Base-by-base conservation (phyloP, 2,888 invertebrate genomes). In the Aquatica leii region DNA sequence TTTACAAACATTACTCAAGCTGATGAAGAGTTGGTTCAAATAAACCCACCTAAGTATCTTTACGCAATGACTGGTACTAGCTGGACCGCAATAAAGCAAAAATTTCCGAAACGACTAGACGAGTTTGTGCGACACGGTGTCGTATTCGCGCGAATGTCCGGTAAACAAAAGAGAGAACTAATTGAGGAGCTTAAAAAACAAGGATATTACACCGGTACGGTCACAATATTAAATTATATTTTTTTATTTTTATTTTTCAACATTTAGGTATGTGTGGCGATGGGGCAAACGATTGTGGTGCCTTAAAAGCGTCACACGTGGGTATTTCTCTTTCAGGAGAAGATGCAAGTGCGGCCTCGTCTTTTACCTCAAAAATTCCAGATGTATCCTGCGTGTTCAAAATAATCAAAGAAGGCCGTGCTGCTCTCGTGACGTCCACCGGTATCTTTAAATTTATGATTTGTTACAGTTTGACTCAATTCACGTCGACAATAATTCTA, bases 361-460 rank as follows among this genome's bases (percentile, higher is more conserved):
- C 97, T 0, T 97, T 97, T 81, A 97, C 97, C 0, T 94, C 95
- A 0, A 88, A 91, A 53, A 87, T 89, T 64, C 87, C 91, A 0
- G 93, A 96, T 80, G 93, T 97, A 58, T 88, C 90, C 0, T 95
- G 95, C 80, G 92, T 96, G 0, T 86, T 94, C 0, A 85, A 88
- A 14, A 90, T 96, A 0, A 88, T 92, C 17, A 87, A 91, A 31
- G 95, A 97, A 78, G 96, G 97, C 0, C 86, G 98, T 0, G 96
- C 97, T 0, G 97, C 98, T 0, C 83, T 98, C 8, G 91, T 95
- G 31, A 98, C 98, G 0, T 95, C 95, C n/a, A 97, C 98, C 82
- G 96, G 97, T 0, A 93, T 97, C 66, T 98, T 98, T 85, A 98
- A 98, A 76, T 97, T 96, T 84, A 98, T 98, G 97, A 92, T 97